These are phyloP conservation scores for Drosophila aldrichi DNA, from an alignment of 2,888 invertebrate genomes.

Conservation along the genomic window DNA sequence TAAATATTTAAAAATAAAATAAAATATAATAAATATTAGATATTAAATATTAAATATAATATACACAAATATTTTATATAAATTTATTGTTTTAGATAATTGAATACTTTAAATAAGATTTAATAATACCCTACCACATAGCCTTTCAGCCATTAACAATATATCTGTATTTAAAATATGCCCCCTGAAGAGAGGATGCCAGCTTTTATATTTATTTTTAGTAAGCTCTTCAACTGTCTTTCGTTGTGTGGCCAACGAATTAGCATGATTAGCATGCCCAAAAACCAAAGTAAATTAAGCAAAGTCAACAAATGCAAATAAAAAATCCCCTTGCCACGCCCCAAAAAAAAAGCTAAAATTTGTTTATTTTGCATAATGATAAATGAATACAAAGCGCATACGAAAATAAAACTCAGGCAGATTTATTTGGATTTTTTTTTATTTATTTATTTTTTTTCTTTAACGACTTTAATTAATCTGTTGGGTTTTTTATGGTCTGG, in stretches of 20 bases:
- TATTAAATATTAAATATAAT: too few species aligned
- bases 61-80: too few species aligned
- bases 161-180: neutral
- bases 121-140: too few species aligned
- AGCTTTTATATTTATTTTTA: neutral
- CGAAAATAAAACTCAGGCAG: conserved; percentile 24
- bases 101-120: too few species aligned
- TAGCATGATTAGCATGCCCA: conserved; percentile 30
- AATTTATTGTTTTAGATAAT: too few species aligned
- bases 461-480: conserved; percentile 36
- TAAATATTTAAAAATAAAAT: too few species aligned
- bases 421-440: conserved; percentile 15
- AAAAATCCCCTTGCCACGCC: neutral
- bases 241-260: conserved; percentile 7
- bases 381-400: conserved; percentile 21
- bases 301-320: conserved; percentile 3
- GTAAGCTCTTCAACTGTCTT: neutral
- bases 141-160: too few species aligned
- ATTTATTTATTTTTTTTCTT: conserved; percentile 1
- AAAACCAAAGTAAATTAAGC: conserved; percentile 9
- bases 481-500: conserved; percentile 8
- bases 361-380: conserved; percentile 43
- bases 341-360: conserved; percentile 10
- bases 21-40: too few species aligned
- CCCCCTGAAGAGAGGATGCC: neutral